These are phyloP conservation scores for Phaonia tiefii DNA, from an alignment of 2,888 invertebrate genomes.

Conservation along the genomic window DNA sequence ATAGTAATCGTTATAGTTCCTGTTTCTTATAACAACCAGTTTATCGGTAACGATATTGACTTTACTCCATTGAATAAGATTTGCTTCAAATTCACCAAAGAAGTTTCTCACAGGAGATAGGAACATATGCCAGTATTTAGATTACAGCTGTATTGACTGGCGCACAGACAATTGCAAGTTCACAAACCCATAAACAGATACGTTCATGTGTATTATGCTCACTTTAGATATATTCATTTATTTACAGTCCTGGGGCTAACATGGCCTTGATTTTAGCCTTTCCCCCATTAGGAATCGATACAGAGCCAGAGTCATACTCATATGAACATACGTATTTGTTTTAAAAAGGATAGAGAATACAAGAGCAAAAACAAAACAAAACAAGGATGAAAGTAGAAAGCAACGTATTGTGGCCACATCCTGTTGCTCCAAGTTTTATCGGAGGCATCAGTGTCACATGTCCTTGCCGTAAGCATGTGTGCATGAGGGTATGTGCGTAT, in stretches of 20 bases:
- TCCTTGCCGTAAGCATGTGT: not conserved
- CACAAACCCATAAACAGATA: no score
- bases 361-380: constrained; percentile 19
- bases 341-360: not conserved
- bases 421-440: constrained; percentile 57
- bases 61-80: no score
- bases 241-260: constrained; percentile 47
- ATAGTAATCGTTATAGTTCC: no score
- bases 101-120: no score
- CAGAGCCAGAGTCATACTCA: not conserved
- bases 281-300: not conserved
- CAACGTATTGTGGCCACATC: constrained; percentile 46
- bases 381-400: not conserved
- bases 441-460: constrained; percentile 12
- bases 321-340: not conserved
- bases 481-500: no score
- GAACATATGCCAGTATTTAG: no score
- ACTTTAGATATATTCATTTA: constrained; percentile 29
- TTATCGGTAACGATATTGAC: no score
- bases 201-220: no score
- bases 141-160: no score
- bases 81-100: no score
- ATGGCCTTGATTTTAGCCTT: constrained; percentile 47
- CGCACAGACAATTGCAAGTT: no score
- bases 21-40: no score